Conservation (phyloP, 2,888 invertebrate genomes). For the Caenorhabditis sp. region DNA sequence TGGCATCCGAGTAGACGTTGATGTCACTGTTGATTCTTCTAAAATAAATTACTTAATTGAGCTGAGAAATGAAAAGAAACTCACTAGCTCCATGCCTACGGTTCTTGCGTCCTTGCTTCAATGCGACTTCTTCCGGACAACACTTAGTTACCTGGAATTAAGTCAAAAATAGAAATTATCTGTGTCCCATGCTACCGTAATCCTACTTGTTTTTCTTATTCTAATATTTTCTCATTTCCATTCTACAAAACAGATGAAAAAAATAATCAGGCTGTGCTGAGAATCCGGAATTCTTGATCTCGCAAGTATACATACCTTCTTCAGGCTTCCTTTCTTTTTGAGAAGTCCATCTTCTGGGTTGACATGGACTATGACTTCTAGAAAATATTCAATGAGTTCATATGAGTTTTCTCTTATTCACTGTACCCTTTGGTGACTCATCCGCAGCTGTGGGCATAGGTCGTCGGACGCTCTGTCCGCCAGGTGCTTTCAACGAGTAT, state of each 20-base stretch:
- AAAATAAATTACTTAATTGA: neutral
- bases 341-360: conserved; percentile 48
- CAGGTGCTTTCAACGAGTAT: conserved; percentile 69
- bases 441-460: conserved; percentile 47
- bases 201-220: conserved; percentile 1
- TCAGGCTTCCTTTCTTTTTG: conserved; percentile 42
- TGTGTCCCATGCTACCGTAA: conserved; percentile 31
- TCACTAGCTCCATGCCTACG: conserved; percentile 34
- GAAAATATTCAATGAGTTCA: neutral
- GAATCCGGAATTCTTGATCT: neutral
- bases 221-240: neutral
- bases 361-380: conserved; percentile 52
- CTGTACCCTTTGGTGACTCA: conserved; percentile 45
- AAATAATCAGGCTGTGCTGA: conserved; percentile 6
- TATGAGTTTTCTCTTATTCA: neutral
- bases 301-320: conserved; percentile 24
- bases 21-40: conserved; percentile 46
- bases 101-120: conserved; percentile 24
- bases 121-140: conserved; percentile 33
- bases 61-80: neutral
- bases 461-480: conserved; percentile 49
- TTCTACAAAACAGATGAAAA: conserved; percentile 26
- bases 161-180: neutral
- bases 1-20: conserved; percentile 53
- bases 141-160: conserved; percentile 50